These are phyloP conservation scores for Gallinago undulata DNA, from an alignment of 2,113 vertebrate species.

Conservation along the genomic window DNA sequence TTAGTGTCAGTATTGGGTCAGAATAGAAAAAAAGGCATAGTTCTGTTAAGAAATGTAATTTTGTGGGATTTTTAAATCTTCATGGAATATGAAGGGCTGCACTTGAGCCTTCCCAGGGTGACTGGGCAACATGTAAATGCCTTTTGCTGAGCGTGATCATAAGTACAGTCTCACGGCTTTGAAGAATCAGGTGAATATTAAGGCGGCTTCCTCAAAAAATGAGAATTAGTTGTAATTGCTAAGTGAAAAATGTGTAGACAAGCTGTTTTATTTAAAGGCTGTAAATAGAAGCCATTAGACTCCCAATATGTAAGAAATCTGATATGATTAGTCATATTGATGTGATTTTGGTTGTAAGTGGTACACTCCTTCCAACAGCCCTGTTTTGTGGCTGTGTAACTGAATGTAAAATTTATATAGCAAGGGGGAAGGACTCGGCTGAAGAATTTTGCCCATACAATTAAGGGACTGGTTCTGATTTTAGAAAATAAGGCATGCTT, in stretches of 20 bases:
- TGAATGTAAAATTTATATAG: not conserved
- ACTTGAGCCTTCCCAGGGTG: not conserved
- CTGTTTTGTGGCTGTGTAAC: not conserved
- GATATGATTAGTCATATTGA: not conserved
- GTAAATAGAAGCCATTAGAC: not conserved
- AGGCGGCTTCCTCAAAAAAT: not conserved
- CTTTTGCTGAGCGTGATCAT: not conserved
- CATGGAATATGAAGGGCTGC: not conserved
- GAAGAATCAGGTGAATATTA: not conserved
- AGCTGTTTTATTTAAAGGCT: constrained; percentile 7
- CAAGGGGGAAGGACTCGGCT: not conserved
- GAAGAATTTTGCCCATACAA: not conserved
- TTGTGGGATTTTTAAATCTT: not conserved
- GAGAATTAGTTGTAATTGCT: not conserved
- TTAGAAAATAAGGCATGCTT: not conserved
- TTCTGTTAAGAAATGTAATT: not conserved
- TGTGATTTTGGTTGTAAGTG: not conserved
- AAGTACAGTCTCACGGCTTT: not conserved
- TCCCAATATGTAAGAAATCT: not conserved
- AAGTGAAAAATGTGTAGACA: not conserved
- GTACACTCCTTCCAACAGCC: not conserved
- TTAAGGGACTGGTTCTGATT: not conserved
- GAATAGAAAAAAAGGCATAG: not conserved
- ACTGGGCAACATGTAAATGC: not conserved
- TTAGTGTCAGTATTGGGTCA: not conserved